Conservation (phyloP, 2,888 invertebrate genomes). For the Scaptomyza parva region DNA sequence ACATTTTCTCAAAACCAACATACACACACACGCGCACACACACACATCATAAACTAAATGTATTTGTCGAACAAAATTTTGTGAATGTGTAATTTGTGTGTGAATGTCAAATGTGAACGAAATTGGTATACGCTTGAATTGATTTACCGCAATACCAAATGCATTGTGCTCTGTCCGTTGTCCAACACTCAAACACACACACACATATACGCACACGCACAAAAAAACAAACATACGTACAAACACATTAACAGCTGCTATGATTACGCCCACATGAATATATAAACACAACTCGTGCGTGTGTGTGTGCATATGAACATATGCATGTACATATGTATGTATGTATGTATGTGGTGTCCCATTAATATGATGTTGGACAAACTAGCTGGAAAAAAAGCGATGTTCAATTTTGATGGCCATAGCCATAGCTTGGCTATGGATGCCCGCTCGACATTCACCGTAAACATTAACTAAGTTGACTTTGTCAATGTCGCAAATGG, state of each 20-base stretch:
- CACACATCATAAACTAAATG: neutral
- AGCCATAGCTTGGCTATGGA: constrained; percentile 8
- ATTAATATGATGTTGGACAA: constrained; percentile 56
- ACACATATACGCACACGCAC: neutral
- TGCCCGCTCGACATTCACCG: constrained; percentile 32
- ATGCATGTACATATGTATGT: constrained; percentile 15
- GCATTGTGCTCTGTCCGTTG: constrained; percentile 20
- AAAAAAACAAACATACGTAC: too few species aligned
- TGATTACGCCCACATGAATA: constrained; percentile 14
- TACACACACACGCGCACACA: constrained; percentile 5
- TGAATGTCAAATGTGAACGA: constrained; percentile 20
- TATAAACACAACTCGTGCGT: constrained; percentile 13
- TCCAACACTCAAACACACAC: neutral
- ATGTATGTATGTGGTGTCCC: constrained; percentile 41
- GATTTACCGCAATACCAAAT: constrained; percentile 51
- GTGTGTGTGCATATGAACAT: constrained; percentile 9
- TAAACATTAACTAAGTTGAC: constrained; percentile 44
- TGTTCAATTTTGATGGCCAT: constrained; percentile 26
- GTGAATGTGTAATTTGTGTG: neutral
- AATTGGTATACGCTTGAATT: constrained; percentile 31
- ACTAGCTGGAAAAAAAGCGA: constrained; percentile 42
- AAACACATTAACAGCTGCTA: constrained; percentile 1
- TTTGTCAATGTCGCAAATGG: constrained; percentile 54
- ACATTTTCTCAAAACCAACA: neutral
- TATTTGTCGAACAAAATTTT: neutral